phyloP scores from a whole-genome alignment of 30 jellyfish, hydroid and myxozoan species.

The Hydractinia symbiolongicarpus region DNA sequence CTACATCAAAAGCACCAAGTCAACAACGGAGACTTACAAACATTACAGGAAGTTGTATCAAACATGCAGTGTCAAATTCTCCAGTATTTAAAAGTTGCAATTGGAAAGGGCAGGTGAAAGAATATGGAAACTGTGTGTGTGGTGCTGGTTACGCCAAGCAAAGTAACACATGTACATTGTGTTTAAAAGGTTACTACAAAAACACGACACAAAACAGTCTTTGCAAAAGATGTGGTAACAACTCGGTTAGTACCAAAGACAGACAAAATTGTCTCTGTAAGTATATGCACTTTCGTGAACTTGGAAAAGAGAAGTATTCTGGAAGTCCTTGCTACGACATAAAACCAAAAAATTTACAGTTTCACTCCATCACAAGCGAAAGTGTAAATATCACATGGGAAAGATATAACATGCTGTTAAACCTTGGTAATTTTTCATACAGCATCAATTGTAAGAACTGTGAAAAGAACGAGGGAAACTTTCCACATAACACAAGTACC shows the following conservation, averaged over 20 bases:
- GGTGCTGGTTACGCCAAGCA: neutral
- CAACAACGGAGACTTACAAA: neutral
- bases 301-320: neutral
- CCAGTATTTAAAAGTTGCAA: neutral
- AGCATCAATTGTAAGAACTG: slow-evolving; percentile 3
- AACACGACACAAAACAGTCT: neutral
- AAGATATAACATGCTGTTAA: neutral
- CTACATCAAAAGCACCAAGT: neutral
- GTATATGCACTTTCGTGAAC: slow-evolving; percentile 1
- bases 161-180: neutral
- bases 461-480: slow-evolving; percentile 2
- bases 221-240: slow-evolving; percentile 14
- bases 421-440: neutral
- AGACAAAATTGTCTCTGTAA: slow-evolving; percentile 4
- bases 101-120: slow-evolving; percentile 6
- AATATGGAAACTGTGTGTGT: slow-evolving; percentile 22
- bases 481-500: slow-evolving; percentile 2
- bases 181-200: neutral
- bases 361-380: neutral
- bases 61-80: neutral
- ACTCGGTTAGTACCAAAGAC: slow-evolving; percentile 7
- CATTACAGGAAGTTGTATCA: slow-evolving; percentile 3
- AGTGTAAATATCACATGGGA: slow-evolving; percentile 16
- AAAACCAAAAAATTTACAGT: slow-evolving; percentile 2
- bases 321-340: slow-evolving; percentile 20